Conservation (phyloP, 2,797 vertebrate genomes). For the Rhabdomys pumilio region DNA sequence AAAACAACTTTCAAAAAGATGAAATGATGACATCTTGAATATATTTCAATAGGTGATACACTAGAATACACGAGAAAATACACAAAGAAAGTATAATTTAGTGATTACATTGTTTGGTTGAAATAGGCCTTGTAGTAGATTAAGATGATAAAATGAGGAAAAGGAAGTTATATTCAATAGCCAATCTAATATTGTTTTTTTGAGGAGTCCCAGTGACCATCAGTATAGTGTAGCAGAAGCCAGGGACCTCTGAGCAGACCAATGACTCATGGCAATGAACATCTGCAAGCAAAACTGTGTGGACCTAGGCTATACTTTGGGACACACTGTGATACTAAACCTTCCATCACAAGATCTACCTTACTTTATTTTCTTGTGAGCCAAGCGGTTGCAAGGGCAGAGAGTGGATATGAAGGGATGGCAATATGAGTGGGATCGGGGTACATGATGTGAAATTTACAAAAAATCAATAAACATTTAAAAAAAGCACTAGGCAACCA, state of each 20-base stretch:
- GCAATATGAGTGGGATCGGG: background rate
- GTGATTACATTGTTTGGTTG: background rate
- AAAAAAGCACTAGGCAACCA: background rate
- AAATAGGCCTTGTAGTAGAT: no score
- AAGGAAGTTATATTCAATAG: background rate
- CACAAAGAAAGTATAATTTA: background rate
- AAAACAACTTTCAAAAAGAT: background rate
- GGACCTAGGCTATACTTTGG: background rate
- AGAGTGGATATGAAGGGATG: background rate
- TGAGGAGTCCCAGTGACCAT: background rate
- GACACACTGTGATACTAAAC: background rate
- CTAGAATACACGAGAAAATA: background rate
- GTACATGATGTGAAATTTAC: background rate
- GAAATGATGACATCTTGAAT: background rate
- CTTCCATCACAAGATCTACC: background rate
- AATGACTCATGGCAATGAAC: background rate
- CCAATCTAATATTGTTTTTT: background rate
- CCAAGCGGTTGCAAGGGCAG: background rate
- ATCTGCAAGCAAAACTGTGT: background rate
- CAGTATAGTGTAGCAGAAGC: background rate
- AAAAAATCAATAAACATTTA: background rate
- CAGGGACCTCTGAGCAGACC: background rate
- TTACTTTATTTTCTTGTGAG: background rate
- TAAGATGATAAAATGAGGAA: background rate
- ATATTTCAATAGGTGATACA: background rate